Evolutionary conservation across 2,113 vertebrate species (phyloP), one percentile per base, ranked within the genome.

Genomic region (Myiagra hebetior): DNA sequence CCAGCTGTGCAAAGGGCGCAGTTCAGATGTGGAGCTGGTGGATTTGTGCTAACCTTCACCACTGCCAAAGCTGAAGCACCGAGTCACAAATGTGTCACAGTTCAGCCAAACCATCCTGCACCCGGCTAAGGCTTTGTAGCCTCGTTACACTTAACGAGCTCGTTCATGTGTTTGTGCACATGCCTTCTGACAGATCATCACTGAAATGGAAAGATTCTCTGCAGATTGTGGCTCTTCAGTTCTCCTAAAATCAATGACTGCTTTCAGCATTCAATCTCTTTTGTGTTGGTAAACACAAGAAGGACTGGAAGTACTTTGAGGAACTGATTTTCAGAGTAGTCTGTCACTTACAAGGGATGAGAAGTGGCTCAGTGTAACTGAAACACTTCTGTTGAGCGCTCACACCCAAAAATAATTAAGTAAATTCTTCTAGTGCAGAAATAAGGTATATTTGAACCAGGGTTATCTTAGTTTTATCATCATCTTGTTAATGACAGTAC

Each of bases 111-210:
- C 39, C 16, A 4, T 56, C 67, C 79, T 67, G 87, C 42, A 24
- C 24, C 35, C 50, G 39, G 70, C 83, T 88, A 88, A 47, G 72
- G 56, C 70, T 83, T n/a, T 69, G 67, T 39, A 17, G 28, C 74
- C 50, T 41, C 57, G 3, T 76, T 53, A 20, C 27, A 23, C 49
- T 60, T 7, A 26, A 28, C 0, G 6, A 82, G 49, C 53, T 64
- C 4, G 0, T 28, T 26, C 1, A 0, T 28, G 57, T 21, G 21
- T 42, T 14, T 31, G 30, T 46, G 15, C 41, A 5, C 21, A 5
- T 31, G 63, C 68, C 82, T 87, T 42, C 69, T 69, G 39, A n/a
- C 30, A 53, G 9, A 27, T 60, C 53, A 15, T 46, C n/a, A 27
- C 4, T 1, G 8, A 59, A 33, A 62, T 7, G 0, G 13, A 22